Evolutionary conservation across 2,113 vertebrate genomes (phyloP).

Genomic region (Bombycilla garrulus): DNA sequence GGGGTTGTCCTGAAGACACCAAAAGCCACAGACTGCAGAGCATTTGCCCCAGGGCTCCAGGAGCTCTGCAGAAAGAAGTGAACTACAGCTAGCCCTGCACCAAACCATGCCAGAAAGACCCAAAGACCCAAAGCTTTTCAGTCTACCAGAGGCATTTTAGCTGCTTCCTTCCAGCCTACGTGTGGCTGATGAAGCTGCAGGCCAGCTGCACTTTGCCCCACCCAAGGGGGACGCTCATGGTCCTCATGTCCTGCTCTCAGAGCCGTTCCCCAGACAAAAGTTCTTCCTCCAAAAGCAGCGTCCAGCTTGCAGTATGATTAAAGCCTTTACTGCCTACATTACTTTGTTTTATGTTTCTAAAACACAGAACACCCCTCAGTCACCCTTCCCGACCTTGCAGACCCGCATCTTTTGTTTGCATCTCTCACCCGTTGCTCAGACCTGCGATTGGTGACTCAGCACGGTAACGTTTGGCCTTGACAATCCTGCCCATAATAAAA

Average conservation of each 20-base stretch:
- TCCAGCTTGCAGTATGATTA: background rate
- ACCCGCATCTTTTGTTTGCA: background rate
- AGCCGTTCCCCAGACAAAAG: background rate
- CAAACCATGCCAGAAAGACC: background rate
- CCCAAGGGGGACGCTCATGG: background rate
- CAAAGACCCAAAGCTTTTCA: background rate
- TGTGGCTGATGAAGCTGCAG: background rate
- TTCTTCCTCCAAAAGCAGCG: background rate
- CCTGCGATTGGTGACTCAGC: background rate
- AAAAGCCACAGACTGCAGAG: background rate
- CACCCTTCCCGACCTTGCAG: background rate
- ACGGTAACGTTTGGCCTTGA: fast-evolving
- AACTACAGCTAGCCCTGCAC: background rate
- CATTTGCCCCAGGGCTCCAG: background rate
- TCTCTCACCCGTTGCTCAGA: background rate
- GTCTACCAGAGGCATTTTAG: background rate
- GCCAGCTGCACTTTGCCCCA: background rate
- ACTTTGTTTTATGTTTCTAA: background rate
- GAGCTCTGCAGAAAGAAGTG: background rate
- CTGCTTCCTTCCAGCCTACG: background rate
- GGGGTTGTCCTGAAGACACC: background rate
- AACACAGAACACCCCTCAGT: background rate
- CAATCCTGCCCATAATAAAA: background rate
- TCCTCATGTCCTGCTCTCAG: background rate
- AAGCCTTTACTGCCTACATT: background rate